phyloP scores from a whole-genome alignment of 2,797 vertebrate species.

The Coccyzus lansbergi region DNA sequence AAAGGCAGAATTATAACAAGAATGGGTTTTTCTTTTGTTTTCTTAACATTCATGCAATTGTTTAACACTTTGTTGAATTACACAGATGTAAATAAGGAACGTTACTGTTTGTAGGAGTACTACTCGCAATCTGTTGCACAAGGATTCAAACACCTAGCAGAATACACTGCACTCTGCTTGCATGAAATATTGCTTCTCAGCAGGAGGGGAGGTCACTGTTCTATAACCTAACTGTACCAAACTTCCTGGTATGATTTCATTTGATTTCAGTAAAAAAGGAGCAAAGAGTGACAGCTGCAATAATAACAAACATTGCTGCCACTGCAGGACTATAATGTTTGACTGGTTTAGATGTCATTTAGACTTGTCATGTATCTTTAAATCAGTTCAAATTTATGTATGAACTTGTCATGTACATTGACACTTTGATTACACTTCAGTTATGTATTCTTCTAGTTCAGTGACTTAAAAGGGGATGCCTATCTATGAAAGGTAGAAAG shows the following conservation, averaged over 20 bases:
- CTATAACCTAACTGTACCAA: neutral
- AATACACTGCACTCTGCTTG: neutral
- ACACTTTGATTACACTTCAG: neutral
- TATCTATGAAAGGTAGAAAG: neutral
- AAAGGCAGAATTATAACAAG: neutral
- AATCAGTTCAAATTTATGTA: neutral
- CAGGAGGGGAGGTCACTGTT: neutral
- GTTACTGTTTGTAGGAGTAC: neutral
- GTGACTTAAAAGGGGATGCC: neutral
- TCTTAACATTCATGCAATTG: neutral
- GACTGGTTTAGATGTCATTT: neutral
- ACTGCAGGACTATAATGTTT: neutral
- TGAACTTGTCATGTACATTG: neutral
- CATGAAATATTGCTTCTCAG: neutral
- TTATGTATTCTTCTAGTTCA: neutral
- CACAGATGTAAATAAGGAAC: neutral
- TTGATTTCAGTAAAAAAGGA: neutral
- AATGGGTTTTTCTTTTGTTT: neutral
- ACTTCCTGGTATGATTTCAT: neutral
- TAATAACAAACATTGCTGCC: neutral
- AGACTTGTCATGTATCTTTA: neutral
- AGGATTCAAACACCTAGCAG: neutral
- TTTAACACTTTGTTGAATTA: neutral
- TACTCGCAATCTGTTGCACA: neutral
- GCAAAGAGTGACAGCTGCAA: neutral